A percentile compares a stretch with the other conserved stretches of the same genome.
phyloP scores from a whole-genome alignment of 2,113 vertebrate genomes.

The Pica pica region DNA sequence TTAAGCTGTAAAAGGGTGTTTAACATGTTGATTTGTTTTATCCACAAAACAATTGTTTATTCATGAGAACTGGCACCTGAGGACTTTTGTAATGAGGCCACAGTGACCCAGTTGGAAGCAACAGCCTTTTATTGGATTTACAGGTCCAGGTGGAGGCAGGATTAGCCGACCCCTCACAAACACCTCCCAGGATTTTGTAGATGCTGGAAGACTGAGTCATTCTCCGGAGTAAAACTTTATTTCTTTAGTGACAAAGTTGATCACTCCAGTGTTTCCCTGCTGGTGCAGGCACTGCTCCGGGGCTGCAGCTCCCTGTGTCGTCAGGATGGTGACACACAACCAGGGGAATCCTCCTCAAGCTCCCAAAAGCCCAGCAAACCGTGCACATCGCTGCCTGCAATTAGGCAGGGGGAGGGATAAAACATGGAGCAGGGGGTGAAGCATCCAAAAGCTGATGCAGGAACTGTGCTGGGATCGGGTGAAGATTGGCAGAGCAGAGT shows the following conservation, averaged over 20 bases:
- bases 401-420: background rate
- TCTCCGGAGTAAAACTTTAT: background rate
- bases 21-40: slow-evolving; percentile 48
- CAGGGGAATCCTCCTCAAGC: background rate
- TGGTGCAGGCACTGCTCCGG: background rate
- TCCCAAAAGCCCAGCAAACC: background rate
- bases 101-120: background rate
- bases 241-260: background rate
- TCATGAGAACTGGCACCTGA: slow-evolving; percentile 25
- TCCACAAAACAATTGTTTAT: slow-evolving; percentile 23
- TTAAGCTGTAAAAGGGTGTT: slow-evolving; percentile 1
- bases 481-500: background rate
- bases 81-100: background rate
- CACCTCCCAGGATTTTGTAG: background rate
- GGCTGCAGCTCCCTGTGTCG: rapidly evolving
- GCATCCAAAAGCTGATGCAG: background rate
- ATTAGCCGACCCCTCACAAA: background rate
- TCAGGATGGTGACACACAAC: rapidly evolving
- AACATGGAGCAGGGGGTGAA: rapidly evolving
- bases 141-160: background rate
- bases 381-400: rapidly evolving
- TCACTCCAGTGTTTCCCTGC: background rate
- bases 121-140: background rate
- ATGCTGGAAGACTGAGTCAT: background rate
- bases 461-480: rapidly evolving